These are phyloP conservation scores for Romanogobio albipinnatus DNA, from an alignment of 2,113 vertebrate species.

Conservation along the genomic window DNA sequence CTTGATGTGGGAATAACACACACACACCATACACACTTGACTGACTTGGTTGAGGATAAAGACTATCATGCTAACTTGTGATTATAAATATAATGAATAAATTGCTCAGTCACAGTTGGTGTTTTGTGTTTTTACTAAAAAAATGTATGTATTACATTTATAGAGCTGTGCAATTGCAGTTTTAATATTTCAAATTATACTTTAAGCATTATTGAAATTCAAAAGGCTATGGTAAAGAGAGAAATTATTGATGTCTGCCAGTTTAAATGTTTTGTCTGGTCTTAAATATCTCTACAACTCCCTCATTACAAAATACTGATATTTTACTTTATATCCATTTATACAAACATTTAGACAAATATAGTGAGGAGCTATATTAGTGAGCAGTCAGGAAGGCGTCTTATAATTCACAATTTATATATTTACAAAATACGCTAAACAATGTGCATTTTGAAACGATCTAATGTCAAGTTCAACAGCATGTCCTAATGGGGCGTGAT, in stretches of 20 bases:
- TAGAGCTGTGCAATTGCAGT: neutral
- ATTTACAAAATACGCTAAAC: conserved; percentile 26
- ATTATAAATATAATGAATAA: conserved; percentile 29
- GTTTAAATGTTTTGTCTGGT: neutral
- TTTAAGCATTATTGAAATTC: neutral
- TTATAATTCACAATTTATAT: conserved; percentile 7
- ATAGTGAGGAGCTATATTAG: conserved; percentile 14
- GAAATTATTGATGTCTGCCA: neutral
- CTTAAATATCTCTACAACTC: neutral
- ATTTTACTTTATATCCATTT: conserved; percentile 28
- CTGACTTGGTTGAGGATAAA: conserved; percentile 11
- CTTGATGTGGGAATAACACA: conserved; percentile 16
- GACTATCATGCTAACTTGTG: conserved; percentile 20
- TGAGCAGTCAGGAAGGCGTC: neutral
- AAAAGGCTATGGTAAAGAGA: neutral
- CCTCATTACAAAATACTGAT: conserved; percentile 37
- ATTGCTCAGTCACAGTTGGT: neutral
- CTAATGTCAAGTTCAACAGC: neutral
- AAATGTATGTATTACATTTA: neutral
- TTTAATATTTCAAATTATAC: neutral
- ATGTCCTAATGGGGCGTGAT: neutral
- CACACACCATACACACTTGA: conserved; percentile 12
- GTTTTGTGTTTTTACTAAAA: neutral
- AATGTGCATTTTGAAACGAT: neutral
- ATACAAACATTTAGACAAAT: conserved; percentile 39